phyloP scores from a whole-genome alignment of 2,888 invertebrate species.

The Ectemnius continuus region DNA sequence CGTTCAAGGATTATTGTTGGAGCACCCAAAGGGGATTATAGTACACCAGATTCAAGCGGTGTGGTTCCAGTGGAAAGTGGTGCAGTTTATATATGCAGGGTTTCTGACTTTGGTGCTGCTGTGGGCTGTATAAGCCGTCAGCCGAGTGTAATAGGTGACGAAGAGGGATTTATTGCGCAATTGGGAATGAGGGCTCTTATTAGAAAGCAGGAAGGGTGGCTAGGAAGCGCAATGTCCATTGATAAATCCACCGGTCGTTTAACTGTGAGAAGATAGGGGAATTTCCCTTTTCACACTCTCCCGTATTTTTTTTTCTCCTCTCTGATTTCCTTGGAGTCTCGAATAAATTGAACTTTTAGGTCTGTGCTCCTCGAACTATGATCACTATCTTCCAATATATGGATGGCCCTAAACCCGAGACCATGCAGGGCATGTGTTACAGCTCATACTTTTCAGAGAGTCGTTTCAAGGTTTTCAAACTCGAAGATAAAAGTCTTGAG shows the following conservation, averaged over 20 bases:
- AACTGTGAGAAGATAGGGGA: constrained; percentile 52
- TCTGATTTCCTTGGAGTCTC: background rate
- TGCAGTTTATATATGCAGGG: constrained; percentile 79
- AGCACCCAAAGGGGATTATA: background rate
- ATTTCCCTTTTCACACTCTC: too few relatives aligned
- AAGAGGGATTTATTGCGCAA: constrained; percentile 35
- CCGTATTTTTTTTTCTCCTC: background rate
- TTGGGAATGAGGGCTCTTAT: constrained; percentile 38
- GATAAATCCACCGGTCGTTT: constrained; percentile 72
- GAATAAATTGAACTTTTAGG: constrained; percentile 45
- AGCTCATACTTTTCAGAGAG: constrained; percentile 13
- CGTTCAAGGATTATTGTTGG: background rate
- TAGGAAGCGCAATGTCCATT: constrained; percentile 79
- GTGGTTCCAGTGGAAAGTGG: constrained; percentile 78
- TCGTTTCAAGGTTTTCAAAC: constrained; percentile 26
- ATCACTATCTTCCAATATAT: constrained; percentile 44
- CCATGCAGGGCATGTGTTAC: constrained; percentile 70
- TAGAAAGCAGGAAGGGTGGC: constrained; percentile 78
- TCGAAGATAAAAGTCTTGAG: constrained; percentile 43
- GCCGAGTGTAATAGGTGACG: constrained; percentile 42
- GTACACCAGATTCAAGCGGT: too few relatives aligned
- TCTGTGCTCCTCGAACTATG: constrained; percentile 66
- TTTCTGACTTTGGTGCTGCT: constrained; percentile 34
- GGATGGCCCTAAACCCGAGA: constrained; percentile 19
- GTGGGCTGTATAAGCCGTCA: constrained; percentile 27